A percentile compares a stretch with the other conserved stretches of the same genome.
Evolutionary conservation across 1,140 invertebrate genomes (phyloP).

Genomic region (Carcinoscorpius rotundicauda): DNA sequence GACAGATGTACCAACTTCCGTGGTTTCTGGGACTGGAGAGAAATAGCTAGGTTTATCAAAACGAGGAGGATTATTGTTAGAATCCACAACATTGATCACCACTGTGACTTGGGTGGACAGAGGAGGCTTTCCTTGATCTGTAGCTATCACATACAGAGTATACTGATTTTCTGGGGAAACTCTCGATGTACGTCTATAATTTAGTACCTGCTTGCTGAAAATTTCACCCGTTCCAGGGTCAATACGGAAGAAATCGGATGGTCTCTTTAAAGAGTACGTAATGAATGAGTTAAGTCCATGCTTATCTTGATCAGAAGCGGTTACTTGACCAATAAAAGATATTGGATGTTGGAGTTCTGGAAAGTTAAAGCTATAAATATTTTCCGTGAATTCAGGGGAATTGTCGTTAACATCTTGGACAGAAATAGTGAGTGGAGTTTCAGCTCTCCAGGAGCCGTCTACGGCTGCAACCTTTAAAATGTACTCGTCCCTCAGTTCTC

Average conservation of each 20-base stretch:
- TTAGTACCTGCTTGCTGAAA: constrained; percentile 59
- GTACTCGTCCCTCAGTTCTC: constrained; percentile 84
- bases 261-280: constrained; percentile 77
- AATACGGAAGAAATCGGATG: constrained; percentile 78
- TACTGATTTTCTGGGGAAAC: constrained; percentile 78
- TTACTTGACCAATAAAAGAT: constrained; percentile 74
- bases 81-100: constrained; percentile 73
- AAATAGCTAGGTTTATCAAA: constrained; percentile 61
- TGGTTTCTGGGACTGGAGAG: constrained; percentile 66
- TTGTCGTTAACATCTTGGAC: constrained; percentile 94
- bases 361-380: constrained; percentile 78
- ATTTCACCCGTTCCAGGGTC: constrained; percentile 82
- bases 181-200: constrained; percentile 45
- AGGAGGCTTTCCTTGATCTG: constrained; percentile 84
- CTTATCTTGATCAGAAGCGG: constrained; percentile 77
- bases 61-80: constrained; percentile 74
- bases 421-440: constrained; percentile 78
- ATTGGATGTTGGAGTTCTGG: constrained; percentile 65
- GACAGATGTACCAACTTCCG: constrained; percentile 47
- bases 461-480: constrained; percentile 70
- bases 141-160: constrained; percentile 67
- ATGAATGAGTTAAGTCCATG: constrained; percentile 87
- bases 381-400: constrained; percentile 76
- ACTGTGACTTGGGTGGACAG: constrained; percentile 71
- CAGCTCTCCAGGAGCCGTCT: constrained; percentile 76